phyloP scores from a whole-genome alignment of 64 coral and sea anemone genomes.

The Stichodactyla mertensii region DNA sequence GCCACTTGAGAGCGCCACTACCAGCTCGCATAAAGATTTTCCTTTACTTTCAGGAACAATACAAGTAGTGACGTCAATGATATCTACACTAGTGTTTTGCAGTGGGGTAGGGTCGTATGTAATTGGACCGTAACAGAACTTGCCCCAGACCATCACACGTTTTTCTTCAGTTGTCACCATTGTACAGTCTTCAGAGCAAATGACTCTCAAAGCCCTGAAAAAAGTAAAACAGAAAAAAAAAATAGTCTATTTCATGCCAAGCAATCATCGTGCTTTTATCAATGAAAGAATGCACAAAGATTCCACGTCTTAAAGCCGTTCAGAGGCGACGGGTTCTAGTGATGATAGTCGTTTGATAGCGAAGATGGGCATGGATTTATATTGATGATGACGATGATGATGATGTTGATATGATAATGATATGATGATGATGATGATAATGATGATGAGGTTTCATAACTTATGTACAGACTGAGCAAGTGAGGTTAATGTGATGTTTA shows the following conservation, averaged over 20 bases:
- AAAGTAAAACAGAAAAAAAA: background rate
- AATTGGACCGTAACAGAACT: conserved; percentile 49
- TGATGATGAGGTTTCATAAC: too few relatives aligned
- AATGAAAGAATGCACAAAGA: too few relatives aligned
- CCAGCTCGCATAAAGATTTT: conserved; percentile 39
- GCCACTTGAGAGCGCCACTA: conserved; percentile 41
- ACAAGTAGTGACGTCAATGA: conserved; percentile 63
- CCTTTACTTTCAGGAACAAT: background rate
- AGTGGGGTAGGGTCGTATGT: conserved; percentile 39
- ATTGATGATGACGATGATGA: too few relatives aligned
- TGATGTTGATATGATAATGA: too few relatives aligned
- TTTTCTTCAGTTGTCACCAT: conserved; percentile 57
- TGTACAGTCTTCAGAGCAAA: conserved; percentile 66
- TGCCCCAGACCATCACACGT: conserved; percentile 60
- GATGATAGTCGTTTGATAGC: too few relatives aligned
- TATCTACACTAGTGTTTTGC: background rate
- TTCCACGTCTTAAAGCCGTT: too few relatives aligned
- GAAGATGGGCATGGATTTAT: too few relatives aligned
- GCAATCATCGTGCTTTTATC: background rate
- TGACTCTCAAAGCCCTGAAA: conserved; percentile 38
- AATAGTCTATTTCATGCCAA: background rate
- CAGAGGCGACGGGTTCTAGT: too few relatives aligned
- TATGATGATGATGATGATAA: too few relatives aligned
- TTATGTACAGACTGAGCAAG: too few relatives aligned
- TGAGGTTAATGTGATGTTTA: too few relatives aligned